Percentiles rank a stretch among this genome's conserved stretches.
phyloP scores from a whole-genome alignment of 2,113 vertebrate species.

The Peromyscus leucopus region DNA sequence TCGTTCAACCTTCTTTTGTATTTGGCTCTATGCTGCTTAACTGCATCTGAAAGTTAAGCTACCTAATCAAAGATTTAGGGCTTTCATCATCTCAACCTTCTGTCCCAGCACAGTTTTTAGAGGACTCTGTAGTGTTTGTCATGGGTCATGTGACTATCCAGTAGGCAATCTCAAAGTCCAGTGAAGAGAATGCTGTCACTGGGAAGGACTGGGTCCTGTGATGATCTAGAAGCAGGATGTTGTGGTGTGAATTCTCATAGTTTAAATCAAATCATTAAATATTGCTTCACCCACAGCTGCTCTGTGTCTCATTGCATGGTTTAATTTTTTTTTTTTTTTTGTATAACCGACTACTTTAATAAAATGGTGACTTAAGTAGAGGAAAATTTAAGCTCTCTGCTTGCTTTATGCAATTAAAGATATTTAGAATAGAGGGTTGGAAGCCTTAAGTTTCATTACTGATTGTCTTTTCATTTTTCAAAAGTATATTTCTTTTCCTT shows the following conservation, averaged over 20 bases:
- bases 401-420: constrained; percentile 6
- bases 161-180: not conserved
- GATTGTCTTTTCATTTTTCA: not conserved
- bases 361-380: constrained; percentile 45
- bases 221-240: no score
- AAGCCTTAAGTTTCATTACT: not conserved
- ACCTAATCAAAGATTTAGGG: not conserved
- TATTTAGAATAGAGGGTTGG: not conserved
- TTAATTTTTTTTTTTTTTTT: not conserved
- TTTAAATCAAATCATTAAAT: not conserved
- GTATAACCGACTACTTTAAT: not conserved
- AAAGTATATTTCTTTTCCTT: not conserved
- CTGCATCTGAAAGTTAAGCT: not conserved
- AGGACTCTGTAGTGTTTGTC: not conserved
- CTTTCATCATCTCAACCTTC: not conserved
- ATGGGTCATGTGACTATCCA: not conserved
- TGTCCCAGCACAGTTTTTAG: not conserved
- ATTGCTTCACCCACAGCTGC: not conserved
- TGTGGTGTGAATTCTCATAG: not conserved
- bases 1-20: not conserved
- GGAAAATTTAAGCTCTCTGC: not conserved
- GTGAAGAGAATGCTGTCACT: not conserved
- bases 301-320: not conserved
- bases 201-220: not conserved
- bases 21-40: not conserved